Evolutionary conservation across 2,888 invertebrate species (phyloP), one percentile per base, ranked within the genome.

Genomic region (Torymus auratus): DNA sequence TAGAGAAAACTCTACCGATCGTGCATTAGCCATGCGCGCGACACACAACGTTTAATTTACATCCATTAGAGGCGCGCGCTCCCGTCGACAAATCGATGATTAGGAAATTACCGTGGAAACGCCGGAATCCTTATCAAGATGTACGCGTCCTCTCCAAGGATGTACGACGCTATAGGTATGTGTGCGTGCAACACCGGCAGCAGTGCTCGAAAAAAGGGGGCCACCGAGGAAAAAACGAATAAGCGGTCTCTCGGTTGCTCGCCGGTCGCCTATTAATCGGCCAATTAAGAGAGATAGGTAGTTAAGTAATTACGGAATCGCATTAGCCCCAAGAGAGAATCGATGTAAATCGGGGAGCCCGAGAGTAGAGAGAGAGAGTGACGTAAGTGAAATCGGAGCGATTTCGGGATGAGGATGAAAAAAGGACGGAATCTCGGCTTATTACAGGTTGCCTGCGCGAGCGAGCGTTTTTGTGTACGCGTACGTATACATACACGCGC

Each of bases 241-340:
- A 52, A 61, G 52, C 58, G 11, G 58, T 41, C 23, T 28, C 28
- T 69, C 53, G 15, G 15, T 13, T 56, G 41, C 41, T 41, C 41
- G 41, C 41, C 7, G 7, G 52, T 41, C 55, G 50, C 68, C 74
- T 74, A 72, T 76, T 80, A 76, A 72, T 80, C 61, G 72, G 41
- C 67, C 72, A 80, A 80, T 80, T 80, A 76, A 80, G 62, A 68
- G 17, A 70, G 65, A 80, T 61, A 41, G 55, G 41, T 75, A 55
- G 67, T 71, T 80, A 68, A 80, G 68, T 72, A 80, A 80, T 80
- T 80, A 76, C 56, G 62, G 68, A 71, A 76, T 76, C 65, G 67
- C 61, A 76, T 76, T 75, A 80, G 70, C 58, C 60, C 52, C 11
- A 53, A 56, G 64, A 73, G 41, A 41, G 41, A 41, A 41, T 62